Evolutionary conservation across 2,888 invertebrate species (phyloP).

Genomic region (Cylloceria caligata): DNA sequence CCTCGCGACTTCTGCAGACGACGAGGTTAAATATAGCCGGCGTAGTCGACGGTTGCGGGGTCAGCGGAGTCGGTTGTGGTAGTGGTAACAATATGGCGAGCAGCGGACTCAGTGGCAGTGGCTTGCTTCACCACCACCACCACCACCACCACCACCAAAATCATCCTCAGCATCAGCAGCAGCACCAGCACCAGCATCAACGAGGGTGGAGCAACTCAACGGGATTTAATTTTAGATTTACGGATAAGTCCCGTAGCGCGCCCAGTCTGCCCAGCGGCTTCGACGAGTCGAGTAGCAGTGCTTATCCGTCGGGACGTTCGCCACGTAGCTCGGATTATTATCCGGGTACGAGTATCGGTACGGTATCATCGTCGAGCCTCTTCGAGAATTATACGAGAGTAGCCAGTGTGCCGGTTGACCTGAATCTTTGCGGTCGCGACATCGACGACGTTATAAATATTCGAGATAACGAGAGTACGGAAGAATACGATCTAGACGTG

Average conservation of each 20-base stretch:
- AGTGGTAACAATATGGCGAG: constrained; percentile 71
- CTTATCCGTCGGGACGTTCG: constrained; percentile 40
- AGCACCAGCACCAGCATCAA: constrained; percentile 69
- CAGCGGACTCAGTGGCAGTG: constrained; percentile 43
- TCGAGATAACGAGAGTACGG: constrained; percentile 45
- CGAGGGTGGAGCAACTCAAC: constrained; percentile 75
- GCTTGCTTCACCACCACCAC: constrained; percentile 69
- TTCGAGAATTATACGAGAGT: constrained; percentile 83
- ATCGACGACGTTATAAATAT: constrained; percentile 45
- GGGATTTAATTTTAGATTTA: constrained; percentile 84
- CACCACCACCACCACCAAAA: constrained; percentile 70
- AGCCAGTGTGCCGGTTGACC: constrained; percentile 88
- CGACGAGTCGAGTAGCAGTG: constrained; percentile 72
- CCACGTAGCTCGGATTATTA: constrained; percentile 54
- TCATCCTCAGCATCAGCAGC: constrained; percentile 72
- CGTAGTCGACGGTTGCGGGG: constrained; percentile 70
- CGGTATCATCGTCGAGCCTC: constrained; percentile 73
- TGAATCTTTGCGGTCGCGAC: constrained; percentile 86
- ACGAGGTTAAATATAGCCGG: constrained; percentile 81
- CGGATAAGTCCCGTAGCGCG: constrained; percentile 83
- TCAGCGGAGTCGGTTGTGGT: constrained; percentile 58
- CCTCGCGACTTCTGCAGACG: constrained; percentile 76
- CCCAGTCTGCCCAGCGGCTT: constrained; percentile 82
- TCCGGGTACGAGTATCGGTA: constrained; percentile 52
- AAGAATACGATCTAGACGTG: constrained; percentile 55